Evolutionary conservation across 2,888 invertebrate genomes (phyloP).

Genomic region (Linnaemya vulpina): DNA sequence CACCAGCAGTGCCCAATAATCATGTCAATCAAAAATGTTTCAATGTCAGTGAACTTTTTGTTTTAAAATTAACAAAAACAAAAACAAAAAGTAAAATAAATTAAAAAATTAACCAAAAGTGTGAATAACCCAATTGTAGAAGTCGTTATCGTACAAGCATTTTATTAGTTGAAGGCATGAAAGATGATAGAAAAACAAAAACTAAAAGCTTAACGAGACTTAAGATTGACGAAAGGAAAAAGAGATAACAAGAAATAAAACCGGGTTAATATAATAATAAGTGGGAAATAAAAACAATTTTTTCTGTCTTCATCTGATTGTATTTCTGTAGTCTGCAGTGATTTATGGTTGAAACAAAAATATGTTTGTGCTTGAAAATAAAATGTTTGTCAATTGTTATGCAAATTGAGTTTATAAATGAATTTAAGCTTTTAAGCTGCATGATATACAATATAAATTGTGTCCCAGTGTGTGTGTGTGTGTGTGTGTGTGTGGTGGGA

Average conservation of each 20-base stretch:
- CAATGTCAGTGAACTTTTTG: slow-evolving; percentile 64
- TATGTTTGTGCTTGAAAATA: background rate
- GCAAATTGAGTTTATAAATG: slow-evolving; percentile 14
- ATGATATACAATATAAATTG: too few species aligned
- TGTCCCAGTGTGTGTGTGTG: too few species aligned
- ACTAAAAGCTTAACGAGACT: background rate
- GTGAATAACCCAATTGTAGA: slow-evolving; percentile 46
- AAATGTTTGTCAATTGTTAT: slow-evolving; percentile 26
- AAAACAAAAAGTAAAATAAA: background rate
- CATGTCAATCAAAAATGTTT: slow-evolving; percentile 51
- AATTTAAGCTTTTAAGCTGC: background rate
- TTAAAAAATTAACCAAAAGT: too few species aligned
- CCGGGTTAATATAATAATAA: slow-evolving; percentile 48
- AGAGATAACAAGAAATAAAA: slow-evolving; percentile 22
- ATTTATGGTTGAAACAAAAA: slow-evolving; percentile 20
- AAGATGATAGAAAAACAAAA: background rate
- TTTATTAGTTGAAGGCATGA: background rate
- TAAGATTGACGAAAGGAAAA: background rate
- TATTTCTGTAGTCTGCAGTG: background rate
- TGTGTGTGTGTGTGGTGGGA: background rate
- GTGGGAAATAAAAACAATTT: slow-evolving; percentile 30
- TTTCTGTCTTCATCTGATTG: background rate
- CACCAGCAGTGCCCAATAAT: background rate
- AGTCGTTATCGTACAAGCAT: slow-evolving; percentile 8
- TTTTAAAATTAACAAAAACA: background rate